These are phyloP conservation scores for Cyclargus thomasi DNA, from an alignment of 1,140 invertebrate species.

Conservation along the genomic window DNA sequence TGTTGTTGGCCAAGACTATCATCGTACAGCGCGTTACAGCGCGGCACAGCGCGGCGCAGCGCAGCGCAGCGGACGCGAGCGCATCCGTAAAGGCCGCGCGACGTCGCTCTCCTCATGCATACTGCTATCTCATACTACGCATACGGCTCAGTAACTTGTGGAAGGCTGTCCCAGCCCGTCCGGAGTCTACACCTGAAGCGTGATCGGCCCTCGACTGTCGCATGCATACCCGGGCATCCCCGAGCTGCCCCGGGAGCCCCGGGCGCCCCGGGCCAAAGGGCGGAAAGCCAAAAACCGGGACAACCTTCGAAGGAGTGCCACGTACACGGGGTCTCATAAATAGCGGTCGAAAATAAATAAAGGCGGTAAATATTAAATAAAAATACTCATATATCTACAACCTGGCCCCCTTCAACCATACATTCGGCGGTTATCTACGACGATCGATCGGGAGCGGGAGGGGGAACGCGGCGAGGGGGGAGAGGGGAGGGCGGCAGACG, in stretches of 20 bases:
- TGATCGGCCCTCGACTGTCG: slow-evolving; percentile 14
- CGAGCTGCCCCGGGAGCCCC: too few relatives aligned
- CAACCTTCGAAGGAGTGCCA: slow-evolving; percentile 75
- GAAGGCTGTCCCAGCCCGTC: slow-evolving; percentile 67
- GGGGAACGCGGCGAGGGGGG: slow-evolving; percentile 30
- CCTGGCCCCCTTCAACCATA: slow-evolving; percentile 72
- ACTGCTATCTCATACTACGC: slow-evolving; percentile 44
- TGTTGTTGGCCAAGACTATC: slow-evolving; percentile 71
- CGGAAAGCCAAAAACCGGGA: slow-evolving; percentile 75
- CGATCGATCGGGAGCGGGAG: slow-evolving; percentile 48
- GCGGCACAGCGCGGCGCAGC: slow-evolving; percentile 27
- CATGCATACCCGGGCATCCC: too few relatives aligned
- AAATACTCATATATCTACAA: slow-evolving; percentile 65
- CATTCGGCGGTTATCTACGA: slow-evolving; percentile 60
- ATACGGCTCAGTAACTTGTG: slow-evolving; percentile 35
- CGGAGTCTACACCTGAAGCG: slow-evolving; percentile 44
- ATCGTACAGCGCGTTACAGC: slow-evolving; percentile 46
- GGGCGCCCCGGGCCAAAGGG: slow-evolving; percentile 39
- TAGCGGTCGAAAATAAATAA: slow-evolving; percentile 69
- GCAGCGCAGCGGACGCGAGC: background rate
- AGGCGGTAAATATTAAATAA: slow-evolving; percentile 73
- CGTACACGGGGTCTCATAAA: slow-evolving; percentile 55
- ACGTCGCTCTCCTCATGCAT: slow-evolving; percentile 45
- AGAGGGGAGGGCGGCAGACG: slow-evolving; percentile 41
- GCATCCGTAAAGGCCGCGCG: slow-evolving; percentile 8